Evolutionary conservation across 2,797 vertebrate genomes (phyloP).

Genomic region (Gouania willdenowi): DNA sequence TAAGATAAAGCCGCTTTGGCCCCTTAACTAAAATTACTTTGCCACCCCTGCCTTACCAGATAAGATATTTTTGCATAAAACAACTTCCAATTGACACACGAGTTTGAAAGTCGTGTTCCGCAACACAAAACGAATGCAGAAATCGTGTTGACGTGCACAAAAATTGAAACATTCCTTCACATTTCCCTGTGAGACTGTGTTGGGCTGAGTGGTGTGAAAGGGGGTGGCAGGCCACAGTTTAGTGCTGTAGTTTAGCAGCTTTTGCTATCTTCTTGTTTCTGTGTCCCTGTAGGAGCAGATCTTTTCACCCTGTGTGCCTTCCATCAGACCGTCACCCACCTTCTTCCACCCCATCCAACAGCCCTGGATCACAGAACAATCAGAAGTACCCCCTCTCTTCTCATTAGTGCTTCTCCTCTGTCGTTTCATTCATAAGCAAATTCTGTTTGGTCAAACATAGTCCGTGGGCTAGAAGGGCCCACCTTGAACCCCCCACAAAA

Average conservation of each 20-base stretch:
- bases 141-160: too few relatives aligned
- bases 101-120: too few relatives aligned
- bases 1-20: too few relatives aligned
- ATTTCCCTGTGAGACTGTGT: constrained; percentile 1
- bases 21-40: too few relatives aligned
- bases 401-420: constrained; percentile 22
- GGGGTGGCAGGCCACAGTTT: constrained; percentile 5
- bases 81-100: too few relatives aligned
- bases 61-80: too few relatives aligned
- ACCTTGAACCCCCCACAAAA: too few relatives aligned
- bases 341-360: constrained; percentile 62
- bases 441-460: too few relatives aligned
- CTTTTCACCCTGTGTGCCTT: constrained; percentile 61
- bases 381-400: constrained; percentile 69
- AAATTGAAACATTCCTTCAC: not conserved
- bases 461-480: too few relatives aligned
- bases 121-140: too few relatives aligned
- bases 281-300: constrained; percentile 67
- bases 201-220: constrained; percentile 5
- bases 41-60: too few relatives aligned
- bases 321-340: constrained; percentile 64
- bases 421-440: not conserved
- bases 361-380: constrained; percentile 70
- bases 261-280: constrained; percentile 61
- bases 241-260: constrained; percentile 38